Conservation (phyloP, 2,797 vertebrate genomes). For the Monodelphis domestica region DNA sequence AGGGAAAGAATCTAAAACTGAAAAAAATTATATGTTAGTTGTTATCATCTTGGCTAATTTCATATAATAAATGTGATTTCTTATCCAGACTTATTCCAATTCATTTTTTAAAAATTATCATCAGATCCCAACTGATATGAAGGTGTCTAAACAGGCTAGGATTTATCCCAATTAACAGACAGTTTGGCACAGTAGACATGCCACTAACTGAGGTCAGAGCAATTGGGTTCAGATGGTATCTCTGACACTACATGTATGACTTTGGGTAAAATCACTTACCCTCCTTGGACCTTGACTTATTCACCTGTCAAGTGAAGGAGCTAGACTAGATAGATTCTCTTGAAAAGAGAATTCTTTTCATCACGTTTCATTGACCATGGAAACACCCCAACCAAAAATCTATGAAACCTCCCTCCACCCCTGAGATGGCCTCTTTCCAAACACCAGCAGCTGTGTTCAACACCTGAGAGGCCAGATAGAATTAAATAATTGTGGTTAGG, state of each 20-base stretch:
- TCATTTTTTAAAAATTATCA: background rate
- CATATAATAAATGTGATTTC: background rate
- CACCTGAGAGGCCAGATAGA: constrained; percentile 16
- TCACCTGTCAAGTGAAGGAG: background rate
- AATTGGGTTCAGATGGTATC: background rate
- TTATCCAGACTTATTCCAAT: background rate
- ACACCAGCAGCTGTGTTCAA: rapidly evolving
- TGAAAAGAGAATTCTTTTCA: background rate
- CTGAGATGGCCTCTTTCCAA: background rate
- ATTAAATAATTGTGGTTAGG: background rate
- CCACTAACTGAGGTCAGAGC: background rate
- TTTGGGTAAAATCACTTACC: background rate
- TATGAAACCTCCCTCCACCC: background rate
- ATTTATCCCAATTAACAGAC: background rate
- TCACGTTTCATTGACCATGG: background rate
- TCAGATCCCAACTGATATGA: background rate
- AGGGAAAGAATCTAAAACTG: background rate
- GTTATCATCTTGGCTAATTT: background rate
- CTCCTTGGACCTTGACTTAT: background rate
- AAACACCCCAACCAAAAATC: constrained; percentile 2
- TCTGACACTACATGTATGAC: background rate
- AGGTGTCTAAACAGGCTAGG: constrained; percentile 13
- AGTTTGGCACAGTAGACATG: background rate
- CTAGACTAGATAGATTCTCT: background rate
- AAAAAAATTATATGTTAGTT: background rate